Evolutionary conservation across 2,113 vertebrate species (phyloP).

Genomic region (Pyxicephalus adspersus): DNA sequence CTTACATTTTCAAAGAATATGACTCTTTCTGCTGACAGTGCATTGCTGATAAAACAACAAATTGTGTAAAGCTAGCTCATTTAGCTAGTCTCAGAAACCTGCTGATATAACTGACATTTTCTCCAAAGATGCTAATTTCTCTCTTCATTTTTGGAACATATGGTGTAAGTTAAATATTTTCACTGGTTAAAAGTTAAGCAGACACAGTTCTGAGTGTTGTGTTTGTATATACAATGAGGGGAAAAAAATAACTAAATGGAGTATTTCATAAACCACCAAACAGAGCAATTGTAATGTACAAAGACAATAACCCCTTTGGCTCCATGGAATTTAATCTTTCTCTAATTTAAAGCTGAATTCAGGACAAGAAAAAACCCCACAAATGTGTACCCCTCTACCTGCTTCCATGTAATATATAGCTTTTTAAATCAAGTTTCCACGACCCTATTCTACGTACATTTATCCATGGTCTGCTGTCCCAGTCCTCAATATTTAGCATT

Average conservation of each 20-base stretch:
- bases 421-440: too few relatives aligned
- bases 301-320: too few relatives aligned
- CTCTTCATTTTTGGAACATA: slow-evolving; percentile 61
- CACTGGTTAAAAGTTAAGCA: slow-evolving; percentile 14
- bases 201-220: not conserved
- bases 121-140: slow-evolving; percentile 62
- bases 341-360: too few relatives aligned
- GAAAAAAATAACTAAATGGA: not conserved
- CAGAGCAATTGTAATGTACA: too few relatives aligned
- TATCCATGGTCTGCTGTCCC: too few relatives aligned
- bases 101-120: slow-evolving; percentile 65
- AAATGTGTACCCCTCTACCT: too few relatives aligned
- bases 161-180: slow-evolving; percentile 11
- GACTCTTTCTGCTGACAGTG: slow-evolving; percentile 61
- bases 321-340: too few relatives aligned
- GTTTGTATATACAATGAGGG: not conserved
- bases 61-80: slow-evolving; percentile 66
- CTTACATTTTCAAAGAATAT: slow-evolving; percentile 57
- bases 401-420: too few relatives aligned
- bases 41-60: slow-evolving; percentile 62
- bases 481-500: too few relatives aligned
- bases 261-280: not conserved
- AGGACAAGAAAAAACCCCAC: too few relatives aligned
- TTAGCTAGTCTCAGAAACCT: slow-evolving; percentile 64
- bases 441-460: too few relatives aligned